Conservation (phyloP, 1,140 invertebrate genomes). For the Ephestia elutella region DNA sequence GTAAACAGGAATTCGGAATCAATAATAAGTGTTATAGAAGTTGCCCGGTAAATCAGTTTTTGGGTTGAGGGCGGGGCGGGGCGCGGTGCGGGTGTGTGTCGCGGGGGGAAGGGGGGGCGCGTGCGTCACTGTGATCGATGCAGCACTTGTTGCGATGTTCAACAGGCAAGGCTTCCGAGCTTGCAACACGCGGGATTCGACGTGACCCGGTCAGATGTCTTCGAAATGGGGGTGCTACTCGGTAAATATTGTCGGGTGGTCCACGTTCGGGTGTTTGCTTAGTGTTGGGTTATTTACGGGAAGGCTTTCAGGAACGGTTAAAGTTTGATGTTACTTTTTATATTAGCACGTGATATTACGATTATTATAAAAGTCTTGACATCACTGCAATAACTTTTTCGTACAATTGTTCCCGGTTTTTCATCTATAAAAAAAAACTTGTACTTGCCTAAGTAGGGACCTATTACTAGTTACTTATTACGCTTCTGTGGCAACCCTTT, state of each 20-base stretch:
- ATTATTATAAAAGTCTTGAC: too few species aligned
- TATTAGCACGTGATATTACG: too few species aligned
- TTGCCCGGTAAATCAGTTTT: constrained; percentile 39
- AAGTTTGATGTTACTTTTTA: too few species aligned
- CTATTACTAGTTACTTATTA: too few species aligned
- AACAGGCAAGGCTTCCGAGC: constrained; percentile 33
- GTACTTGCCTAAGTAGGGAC: too few species aligned
- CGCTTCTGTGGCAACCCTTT: too few species aligned
- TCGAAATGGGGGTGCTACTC: not conserved
- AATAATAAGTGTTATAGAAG: constrained; percentile 22
- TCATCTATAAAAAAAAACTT: too few species aligned
- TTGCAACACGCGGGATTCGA: constrained; percentile 1
- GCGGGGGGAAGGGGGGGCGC: constrained; percentile 15
- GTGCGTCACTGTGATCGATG: constrained; percentile 59
- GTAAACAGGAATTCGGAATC: constrained; percentile 2
- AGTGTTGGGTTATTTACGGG: too few species aligned
- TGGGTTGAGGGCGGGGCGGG: constrained; percentile 20
- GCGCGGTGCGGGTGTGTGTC: constrained; percentile 14
- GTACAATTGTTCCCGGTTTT: too few species aligned
- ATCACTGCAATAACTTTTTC: too few species aligned
- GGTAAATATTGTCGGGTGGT: not conserved
- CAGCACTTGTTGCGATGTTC: constrained; percentile 60
- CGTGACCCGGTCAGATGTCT: not conserved
- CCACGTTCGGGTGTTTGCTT: too few species aligned
- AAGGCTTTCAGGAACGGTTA: too few species aligned